These are phyloP conservation scores for Polydrusus cervinus DNA, from an alignment of 2,888 invertebrate genomes.

Conservation along the genomic window DNA sequence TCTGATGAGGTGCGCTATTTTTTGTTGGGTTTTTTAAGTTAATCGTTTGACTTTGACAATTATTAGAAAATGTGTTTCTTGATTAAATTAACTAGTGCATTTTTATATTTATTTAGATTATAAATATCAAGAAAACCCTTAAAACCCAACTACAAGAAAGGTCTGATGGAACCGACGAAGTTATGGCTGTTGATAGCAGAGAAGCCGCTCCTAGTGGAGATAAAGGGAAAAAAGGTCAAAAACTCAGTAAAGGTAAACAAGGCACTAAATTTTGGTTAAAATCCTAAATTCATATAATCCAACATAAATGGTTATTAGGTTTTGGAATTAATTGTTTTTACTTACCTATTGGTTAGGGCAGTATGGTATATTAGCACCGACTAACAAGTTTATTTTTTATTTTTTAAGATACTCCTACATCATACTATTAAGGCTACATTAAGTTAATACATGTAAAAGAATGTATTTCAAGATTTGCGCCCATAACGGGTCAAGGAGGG, in stretches of 20 bases:
- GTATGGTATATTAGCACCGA: too few species aligned
- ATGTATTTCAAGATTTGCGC: too few species aligned
- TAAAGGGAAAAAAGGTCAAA: conserved; percentile 70
- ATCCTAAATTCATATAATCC: conserved; percentile 59
- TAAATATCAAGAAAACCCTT: conserved; percentile 90
- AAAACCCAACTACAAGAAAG: conserved; percentile 81
- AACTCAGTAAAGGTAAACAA: conserved; percentile 70
- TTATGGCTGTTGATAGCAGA: conserved; percentile 83
- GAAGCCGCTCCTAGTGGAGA: conserved; percentile 76
- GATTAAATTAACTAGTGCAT: not conserved
- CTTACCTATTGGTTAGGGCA: too few species aligned
- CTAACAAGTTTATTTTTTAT: too few species aligned
- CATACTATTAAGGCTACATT: too few species aligned
- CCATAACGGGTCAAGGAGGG: too few species aligned
- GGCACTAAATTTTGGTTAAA: conserved; percentile 83
- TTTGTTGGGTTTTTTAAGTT: not conserved
- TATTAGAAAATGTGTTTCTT: too few species aligned
- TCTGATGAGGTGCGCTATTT: too few species aligned
- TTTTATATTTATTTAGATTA: conserved; percentile 76
- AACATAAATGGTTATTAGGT: not conserved
- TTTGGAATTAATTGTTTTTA: too few species aligned
- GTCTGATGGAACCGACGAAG: conserved; percentile 87
- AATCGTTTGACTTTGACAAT: too few species aligned
- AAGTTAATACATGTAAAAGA: too few species aligned
- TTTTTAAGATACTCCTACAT: too few species aligned